phyloP scores from a whole-genome alignment of 2,113 vertebrate species.

The Grammomys surdaster region DNA sequence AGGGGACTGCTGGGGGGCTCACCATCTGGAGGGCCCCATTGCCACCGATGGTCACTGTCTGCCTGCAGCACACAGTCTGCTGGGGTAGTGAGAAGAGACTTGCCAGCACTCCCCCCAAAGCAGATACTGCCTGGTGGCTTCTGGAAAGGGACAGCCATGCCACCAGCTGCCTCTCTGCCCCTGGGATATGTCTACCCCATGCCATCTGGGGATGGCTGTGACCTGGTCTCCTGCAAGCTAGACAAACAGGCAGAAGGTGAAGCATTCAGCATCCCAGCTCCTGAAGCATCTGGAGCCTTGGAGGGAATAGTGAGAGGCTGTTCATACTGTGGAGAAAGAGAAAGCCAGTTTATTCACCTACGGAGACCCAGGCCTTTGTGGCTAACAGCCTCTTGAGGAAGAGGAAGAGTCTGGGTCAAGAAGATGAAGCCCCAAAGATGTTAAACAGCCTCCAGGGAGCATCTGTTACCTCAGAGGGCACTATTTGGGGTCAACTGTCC shows the following conservation, averaged over 20 bases:
- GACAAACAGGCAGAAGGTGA: neutral
- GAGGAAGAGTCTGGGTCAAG: neutral
- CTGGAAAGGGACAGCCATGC: neutral
- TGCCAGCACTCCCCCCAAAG: neutral
- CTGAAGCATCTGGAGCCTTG: neutral
- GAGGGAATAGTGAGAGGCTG: neutral
- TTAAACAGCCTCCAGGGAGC: neutral
- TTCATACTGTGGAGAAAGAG: neutral
- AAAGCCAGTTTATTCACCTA: neutral
- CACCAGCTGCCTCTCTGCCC: neutral
- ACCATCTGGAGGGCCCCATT: conserved; percentile 71
- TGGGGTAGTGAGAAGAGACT: rapidly evolving
- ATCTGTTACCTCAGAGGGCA: neutral
- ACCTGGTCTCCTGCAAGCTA: neutral
- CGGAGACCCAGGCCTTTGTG: neutral
- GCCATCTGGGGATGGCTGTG: neutral
- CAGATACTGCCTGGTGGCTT: neutral
- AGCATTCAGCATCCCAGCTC: too few relatives aligned
- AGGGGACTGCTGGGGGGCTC: neutral
- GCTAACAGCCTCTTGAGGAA: neutral
- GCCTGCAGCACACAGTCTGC: neutral
- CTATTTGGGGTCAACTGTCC: neutral
- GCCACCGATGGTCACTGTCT: conserved; percentile 69
- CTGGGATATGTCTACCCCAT: neutral
- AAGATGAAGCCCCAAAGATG: neutral